A percentile compares a stretch with the other conserved stretches of the same genome.
Evolutionary conservation across 2,113 vertebrate genomes (phyloP).

Genomic region (Crypturellus undulatus): DNA sequence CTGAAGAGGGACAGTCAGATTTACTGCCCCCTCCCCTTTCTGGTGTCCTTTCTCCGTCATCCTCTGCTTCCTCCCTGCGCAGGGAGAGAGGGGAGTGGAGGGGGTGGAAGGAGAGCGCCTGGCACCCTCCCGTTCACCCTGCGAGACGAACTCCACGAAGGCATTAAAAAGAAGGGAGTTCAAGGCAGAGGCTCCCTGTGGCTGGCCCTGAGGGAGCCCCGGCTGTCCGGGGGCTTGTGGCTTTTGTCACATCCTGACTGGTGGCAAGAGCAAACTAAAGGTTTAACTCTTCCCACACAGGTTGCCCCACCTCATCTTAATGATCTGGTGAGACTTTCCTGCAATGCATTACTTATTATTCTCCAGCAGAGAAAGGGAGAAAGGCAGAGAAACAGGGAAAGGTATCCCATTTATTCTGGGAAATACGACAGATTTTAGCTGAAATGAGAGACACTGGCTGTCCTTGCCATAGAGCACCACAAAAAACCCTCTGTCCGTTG

Average conservation of each 20-base stretch:
- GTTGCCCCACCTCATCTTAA: neutral
- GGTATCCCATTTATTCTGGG: neutral
- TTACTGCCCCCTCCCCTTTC: neutral
- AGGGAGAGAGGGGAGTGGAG: neutral
- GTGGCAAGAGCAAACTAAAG: neutral
- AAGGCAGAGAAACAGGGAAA: neutral
- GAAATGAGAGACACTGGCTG: neutral
- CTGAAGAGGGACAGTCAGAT: no score
- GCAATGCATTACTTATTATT: neutral
- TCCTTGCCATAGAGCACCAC: neutral
- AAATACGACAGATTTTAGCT: constrained; percentile 20
- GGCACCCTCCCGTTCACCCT: rapidly evolving
- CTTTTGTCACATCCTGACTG: neutral
- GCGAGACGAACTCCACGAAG: rapidly evolving
- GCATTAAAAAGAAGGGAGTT: neutral
- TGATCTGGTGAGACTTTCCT: neutral
- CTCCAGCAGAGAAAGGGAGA: neutral
- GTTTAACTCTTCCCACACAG: neutral
- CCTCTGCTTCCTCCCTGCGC: neutral
- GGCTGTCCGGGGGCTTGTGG: neutral
- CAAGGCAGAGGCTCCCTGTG: no score
- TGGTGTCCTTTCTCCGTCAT: neutral
- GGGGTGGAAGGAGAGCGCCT: no score
- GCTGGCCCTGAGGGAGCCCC: no score
- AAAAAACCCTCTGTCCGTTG: constrained; percentile 36